Evolutionary conservation across 2,888 invertebrate species (phyloP), one percentile per base, ranked within the genome.

Genomic region (Pseudococcus jackbeardsleyi): DNA sequence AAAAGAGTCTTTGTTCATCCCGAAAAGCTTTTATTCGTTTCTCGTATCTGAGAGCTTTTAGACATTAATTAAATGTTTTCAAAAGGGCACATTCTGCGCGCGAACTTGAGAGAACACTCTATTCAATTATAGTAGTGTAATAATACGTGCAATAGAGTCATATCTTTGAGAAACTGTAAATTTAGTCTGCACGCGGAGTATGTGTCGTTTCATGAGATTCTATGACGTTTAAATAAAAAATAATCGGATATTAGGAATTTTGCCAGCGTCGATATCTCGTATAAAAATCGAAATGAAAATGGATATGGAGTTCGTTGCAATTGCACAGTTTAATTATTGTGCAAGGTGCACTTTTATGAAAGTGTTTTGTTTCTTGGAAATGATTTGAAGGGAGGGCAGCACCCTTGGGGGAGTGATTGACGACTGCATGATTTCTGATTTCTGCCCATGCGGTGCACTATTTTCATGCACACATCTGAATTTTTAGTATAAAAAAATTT

Each of bases 41-140:
- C 46, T 33, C 84, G 84, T 54, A 85, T 85, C 84, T 54, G 84
- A 85, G 84, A 85, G 84, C 84, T 85, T 85, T 54, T 50, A 85
- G 84, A 85, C 84, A 85, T 85, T 85, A 85, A 85, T 85, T 85
- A 85, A 85, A 85, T 85, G 84, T 85, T 85, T 85, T 85, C 84
- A 85, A 85, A 85, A 85, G 84, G 59, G 84, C 84, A 85, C 84
- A 85, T 85, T 85, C 84, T 85, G 59, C 84, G 59, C 84, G 17
- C 84, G 19, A 59, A 85, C 84, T 85, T 85, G 84, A 54, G 46
- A 85, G 84, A 85, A 85, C 54, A 59, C 59, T 85, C 84, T 85
- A 85, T 85, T 85, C 84, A 85, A 85, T 85, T 85, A 85, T 85
- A 39, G 54, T 39, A 26, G 54, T 46, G 84, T 54, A 59, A 59